phyloP scores from a whole-genome alignment of 30 jellyfish, hydroid and myxozoan genomes.

The Rhopilema esculentum region DNA sequence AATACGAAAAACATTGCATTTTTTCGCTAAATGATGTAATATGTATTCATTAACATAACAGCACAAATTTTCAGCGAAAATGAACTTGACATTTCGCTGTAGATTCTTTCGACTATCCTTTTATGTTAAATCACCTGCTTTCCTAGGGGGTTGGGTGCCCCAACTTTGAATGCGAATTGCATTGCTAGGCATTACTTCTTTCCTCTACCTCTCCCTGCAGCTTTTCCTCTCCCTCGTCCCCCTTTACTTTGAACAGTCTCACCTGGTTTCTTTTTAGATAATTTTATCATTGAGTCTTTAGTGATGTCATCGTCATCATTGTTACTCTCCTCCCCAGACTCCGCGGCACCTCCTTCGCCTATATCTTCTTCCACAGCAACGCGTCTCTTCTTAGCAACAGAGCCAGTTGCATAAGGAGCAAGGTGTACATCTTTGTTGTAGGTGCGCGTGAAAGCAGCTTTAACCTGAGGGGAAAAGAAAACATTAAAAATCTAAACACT shows the following conservation, averaged over 20 bases:
- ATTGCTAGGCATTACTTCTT: constrained; percentile 5
- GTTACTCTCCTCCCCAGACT: constrained; percentile 61
- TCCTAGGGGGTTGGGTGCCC: too few species aligned
- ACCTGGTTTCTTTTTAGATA: constrained; percentile 59
- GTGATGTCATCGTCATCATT: constrained; percentile 74
- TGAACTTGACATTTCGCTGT: too few species aligned
- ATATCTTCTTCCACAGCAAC: constrained; percentile 46
- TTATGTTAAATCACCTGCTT: too few species aligned
- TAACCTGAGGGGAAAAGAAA: constrained; percentile 62
- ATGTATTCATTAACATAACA: too few species aligned
- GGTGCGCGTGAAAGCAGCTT: constrained; percentile 94
- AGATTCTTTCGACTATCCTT: too few species aligned
- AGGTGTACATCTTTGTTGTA: constrained; percentile 87
- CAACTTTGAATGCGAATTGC: not conserved
- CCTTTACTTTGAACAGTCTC: constrained; percentile 42
- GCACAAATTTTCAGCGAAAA: too few species aligned
- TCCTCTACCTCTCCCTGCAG: constrained; percentile 58
- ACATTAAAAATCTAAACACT: not conserved
- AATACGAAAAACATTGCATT: too few species aligned
- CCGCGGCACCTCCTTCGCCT: constrained; percentile 47
- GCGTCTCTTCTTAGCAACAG: constrained; percentile 71
- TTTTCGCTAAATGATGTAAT: too few species aligned
- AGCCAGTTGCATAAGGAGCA: constrained; percentile 79
- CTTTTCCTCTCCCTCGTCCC: constrained; percentile 35
- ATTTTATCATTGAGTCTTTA: constrained; percentile 75